Base-by-base conservation (phyloP, 2,113 vertebrate species). In the Pipra filicauda region DNA sequence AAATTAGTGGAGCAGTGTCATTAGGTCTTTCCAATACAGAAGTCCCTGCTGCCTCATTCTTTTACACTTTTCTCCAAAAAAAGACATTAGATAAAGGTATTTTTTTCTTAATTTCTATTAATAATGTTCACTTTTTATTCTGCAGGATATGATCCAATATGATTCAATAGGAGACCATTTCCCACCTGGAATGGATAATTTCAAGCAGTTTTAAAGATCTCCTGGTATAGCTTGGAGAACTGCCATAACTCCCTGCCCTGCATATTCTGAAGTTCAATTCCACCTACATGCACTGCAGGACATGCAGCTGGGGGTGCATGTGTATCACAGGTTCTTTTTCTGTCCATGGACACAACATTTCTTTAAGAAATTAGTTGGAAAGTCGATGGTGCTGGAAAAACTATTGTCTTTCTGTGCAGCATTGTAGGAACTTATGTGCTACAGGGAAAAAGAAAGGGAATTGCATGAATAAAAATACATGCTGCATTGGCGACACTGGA, bases 401-500 rank as follows among this genome's bases (percentile, higher is more conserved):
- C 6, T 58, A 17, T 31, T 86, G 59, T 74, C 43, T 54, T 72
- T 67, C 30, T 6, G 0, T 15, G 28, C 4, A 55, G 14, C 1
- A 2, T 80, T 18, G 27, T 31, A 61, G 37, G 43, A 93, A 43
- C 8, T 35, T 64, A 6, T 26, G 30, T 87, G 52, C 9, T 48
- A 72, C 9, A 41, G 57, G 59, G 27, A n/a, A 75, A 89, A 82
- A 73, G 14, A 49, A 31, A 62, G 20, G 33, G 39, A 85, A 61
- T 7, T 55, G n/a, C 64, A 72, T 27, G 9, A 44, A 77, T 37
- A 16, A 62, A 94, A 87, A 54, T 12, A 13, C 6, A 5, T 18
- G 15, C 0, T 1, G 23, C 9, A 39, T 8, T 0, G 0, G 35
- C 9, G 43, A 59, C 39, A 19, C 7, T 23, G 12, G 11, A 52